phyloP scores from a whole-genome alignment of 2,113 vertebrate species.

The Heterocephalus glaber region DNA sequence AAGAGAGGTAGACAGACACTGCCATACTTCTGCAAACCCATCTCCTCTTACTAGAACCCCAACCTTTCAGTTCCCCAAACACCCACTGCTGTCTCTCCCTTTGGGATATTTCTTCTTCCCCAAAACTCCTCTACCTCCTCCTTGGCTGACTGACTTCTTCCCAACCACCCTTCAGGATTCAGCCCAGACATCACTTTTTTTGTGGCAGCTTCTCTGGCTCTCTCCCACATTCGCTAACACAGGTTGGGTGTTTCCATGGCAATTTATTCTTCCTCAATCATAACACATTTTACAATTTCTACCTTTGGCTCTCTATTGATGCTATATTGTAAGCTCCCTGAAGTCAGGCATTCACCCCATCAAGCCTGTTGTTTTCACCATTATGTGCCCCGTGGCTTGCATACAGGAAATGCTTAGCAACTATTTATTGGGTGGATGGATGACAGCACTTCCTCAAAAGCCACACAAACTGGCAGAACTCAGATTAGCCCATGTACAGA shows the following conservation, averaged over 20 bases:
- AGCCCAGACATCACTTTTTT: not conserved
- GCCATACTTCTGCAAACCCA: not conserved
- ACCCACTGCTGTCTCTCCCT: not conserved
- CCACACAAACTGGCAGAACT: not conserved
- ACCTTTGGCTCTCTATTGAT: not conserved
- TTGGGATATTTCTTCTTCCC: not conserved
- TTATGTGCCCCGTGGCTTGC: not conserved
- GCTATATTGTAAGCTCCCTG: not conserved
- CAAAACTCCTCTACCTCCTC: not conserved
- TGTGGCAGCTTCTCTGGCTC: not conserved
- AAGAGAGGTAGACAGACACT: not conserved
- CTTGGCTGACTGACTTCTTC: not conserved
- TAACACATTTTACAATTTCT: not conserved
- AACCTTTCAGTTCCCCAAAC: not conserved
- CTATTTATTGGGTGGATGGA: not conserved
- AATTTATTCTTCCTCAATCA: not conserved
- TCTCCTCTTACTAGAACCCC: not conserved
- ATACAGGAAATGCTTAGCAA: not conserved
- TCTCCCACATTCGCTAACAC: not conserved
- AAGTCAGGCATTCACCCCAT: not conserved
- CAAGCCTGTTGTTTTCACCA: not conserved
- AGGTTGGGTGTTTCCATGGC: not conserved
- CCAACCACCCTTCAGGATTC: not conserved
- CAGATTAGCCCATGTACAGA: not conserved
- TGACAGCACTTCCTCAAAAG: not conserved